Evolutionary conservation across 2,888 invertebrate species (phyloP).

Genomic region (Lobophora halterata): DNA sequence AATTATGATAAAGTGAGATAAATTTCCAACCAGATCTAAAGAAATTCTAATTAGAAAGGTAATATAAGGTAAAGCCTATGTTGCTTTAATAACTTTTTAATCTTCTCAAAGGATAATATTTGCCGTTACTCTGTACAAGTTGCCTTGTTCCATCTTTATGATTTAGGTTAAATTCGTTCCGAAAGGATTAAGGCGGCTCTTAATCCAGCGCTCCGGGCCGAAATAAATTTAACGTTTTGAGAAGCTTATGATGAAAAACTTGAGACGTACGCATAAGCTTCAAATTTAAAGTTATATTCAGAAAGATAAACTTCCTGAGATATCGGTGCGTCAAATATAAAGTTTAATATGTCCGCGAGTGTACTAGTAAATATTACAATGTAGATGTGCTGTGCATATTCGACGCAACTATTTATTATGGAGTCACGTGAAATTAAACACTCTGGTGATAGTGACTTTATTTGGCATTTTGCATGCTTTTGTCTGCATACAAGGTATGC

Average conservation of each 20-base stretch:
- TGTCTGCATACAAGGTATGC: slow-evolving; percentile 46
- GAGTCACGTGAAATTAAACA: slow-evolving; percentile 21
- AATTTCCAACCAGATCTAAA: slow-evolving; percentile 3
- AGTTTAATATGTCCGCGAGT: slow-evolving; percentile 41
- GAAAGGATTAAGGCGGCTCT: slow-evolving; percentile 77
- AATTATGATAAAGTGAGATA: background rate
- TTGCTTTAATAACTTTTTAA: slow-evolving; percentile 73
- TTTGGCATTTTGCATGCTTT: slow-evolving; percentile 39
- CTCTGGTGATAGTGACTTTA: slow-evolving; percentile 28
- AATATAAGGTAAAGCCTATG: slow-evolving; percentile 43
- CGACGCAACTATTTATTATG: slow-evolving; percentile 38
- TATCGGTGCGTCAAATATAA: slow-evolving; percentile 18
- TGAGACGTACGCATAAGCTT: slow-evolving; percentile 60
- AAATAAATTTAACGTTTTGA: slow-evolving; percentile 77
- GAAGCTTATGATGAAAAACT: slow-evolving; percentile 77
- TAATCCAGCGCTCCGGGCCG: slow-evolving; percentile 74
- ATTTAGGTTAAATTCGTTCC: slow-evolving; percentile 76
- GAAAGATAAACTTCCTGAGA: slow-evolving; percentile 24
- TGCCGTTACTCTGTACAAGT: slow-evolving; percentile 75
- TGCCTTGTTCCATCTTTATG: slow-evolving; percentile 76
- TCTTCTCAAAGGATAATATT: slow-evolving; percentile 74
- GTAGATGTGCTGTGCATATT: slow-evolving; percentile 43
- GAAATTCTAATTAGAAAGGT: slow-evolving; percentile 23
- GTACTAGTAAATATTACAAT: slow-evolving; percentile 47
- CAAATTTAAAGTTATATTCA: slow-evolving; percentile 48